Base-by-base conservation (phyloP, 64 coral and sea anemone genomes). In the Montipora foliosa region DNA sequence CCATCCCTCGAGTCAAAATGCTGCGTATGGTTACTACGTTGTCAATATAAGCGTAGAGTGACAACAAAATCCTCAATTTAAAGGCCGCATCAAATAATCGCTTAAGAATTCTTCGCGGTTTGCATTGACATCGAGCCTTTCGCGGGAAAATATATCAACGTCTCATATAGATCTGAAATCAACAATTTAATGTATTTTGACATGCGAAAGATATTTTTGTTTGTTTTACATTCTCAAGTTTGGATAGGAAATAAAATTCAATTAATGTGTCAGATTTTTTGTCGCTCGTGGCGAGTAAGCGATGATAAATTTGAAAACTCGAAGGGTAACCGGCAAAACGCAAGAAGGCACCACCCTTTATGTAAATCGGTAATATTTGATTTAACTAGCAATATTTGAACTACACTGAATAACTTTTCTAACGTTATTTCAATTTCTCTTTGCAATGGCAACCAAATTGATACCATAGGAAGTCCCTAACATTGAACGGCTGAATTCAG, bases 61-160 rank as follows among this genome's bases (percentile, higher is more conserved):
- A 86, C 82, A 71, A 86, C 68, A 4, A 71, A 15, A 49, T 49
- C 47, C 66, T 70, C 82, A 70, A 62, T 14, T 8, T 86, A 45
- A 86, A 86, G n/a, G 82, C 82, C 46, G 70, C 82, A 86, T 86
- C 82, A 86, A 86, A 86, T 86, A 86, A 86, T 86, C 61, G 82
- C 64, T 86, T 21, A 86, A 86, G 82, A 70, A 81, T 86, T 69
- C 66, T 71, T 86, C 62, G 82, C 61, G 82, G 82, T 86, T 86
- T 86, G 9, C 62, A 86, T 49, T 86, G 82, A 64, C 82, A 72
- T 17, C 44, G n/a, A n/a, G 62, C 82, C 47, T 70, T 86, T 70
- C 82, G 51, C 0, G 62, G 66, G 1, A 71, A 86, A 86, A n/a
- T n/a, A n/a, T n/a, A n/a, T n/a, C n/a, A 45, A 70, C 82, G 62